Conservation (phyloP, 2,113 vertebrate genomes). For the Diadophis punctatus region DNA sequence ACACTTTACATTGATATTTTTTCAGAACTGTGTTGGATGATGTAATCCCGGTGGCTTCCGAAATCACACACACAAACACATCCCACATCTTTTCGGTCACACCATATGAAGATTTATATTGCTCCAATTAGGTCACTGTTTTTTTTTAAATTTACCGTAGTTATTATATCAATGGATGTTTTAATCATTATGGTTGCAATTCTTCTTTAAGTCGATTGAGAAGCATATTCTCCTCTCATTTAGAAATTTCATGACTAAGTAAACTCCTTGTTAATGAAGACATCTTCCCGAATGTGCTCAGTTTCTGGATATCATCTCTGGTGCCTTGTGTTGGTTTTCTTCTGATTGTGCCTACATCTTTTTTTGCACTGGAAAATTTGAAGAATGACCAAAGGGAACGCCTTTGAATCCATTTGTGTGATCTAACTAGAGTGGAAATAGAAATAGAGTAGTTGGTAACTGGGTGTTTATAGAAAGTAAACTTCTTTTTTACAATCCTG, state of each 20-base stretch:
- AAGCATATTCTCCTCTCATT: background rate
- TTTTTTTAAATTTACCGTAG: background rate
- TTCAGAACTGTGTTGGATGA: background rate
- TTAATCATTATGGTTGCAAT: background rate
- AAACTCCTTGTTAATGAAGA: background rate
- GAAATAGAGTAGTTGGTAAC: background rate
- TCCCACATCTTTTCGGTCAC: background rate
- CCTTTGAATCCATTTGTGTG: background rate
- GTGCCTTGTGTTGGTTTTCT: background rate
- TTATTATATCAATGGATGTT: background rate
- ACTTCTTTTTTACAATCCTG: background rate
- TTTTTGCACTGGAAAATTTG: background rate
- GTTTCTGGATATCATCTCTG: background rate
- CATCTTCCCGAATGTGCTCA: background rate
- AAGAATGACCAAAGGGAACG: background rate
- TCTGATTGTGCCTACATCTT: background rate
- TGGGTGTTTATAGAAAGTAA: background rate
- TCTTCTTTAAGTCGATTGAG: background rate
- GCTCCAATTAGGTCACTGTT: background rate
- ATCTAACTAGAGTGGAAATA: background rate
- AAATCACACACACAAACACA: background rate
- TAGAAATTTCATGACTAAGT: background rate
- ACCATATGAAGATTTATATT: background rate
- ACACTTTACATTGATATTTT: background rate
- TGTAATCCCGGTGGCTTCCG: background rate